Evolutionary conservation across 2,113 vertebrate genomes (phyloP).

Genomic region (Pundamilia nyererei): DNA sequence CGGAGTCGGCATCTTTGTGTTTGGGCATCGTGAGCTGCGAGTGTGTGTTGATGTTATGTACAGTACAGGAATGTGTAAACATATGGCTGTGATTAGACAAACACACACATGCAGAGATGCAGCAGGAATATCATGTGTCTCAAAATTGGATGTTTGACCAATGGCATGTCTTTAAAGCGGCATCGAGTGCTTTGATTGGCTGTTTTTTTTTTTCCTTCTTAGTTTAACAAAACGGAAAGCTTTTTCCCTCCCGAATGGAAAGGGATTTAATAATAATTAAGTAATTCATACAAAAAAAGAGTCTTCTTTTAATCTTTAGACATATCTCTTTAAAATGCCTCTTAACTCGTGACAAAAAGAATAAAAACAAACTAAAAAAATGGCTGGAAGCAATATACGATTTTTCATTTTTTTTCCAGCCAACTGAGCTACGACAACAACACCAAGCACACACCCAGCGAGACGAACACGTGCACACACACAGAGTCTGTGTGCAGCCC

Average conservation of each 20-base stretch:
- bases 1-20: slow-evolving; percentile 29
- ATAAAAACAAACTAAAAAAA: not conserved
- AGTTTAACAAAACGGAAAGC: not conserved
- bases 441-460: not conserved
- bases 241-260: not conserved
- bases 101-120: slow-evolving; percentile 24
- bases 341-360: not conserved
- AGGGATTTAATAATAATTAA: not conserved
- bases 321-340: not conserved
- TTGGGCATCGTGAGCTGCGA: slow-evolving; percentile 46
- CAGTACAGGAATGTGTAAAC: slow-evolving; percentile 58
- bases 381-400: not conserved
- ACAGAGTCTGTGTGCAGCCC: not conserved
- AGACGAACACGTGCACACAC: not conserved
- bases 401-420: not conserved
- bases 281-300: not conserved
- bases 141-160: slow-evolving; percentile 8
- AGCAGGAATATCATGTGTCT: slow-evolving; percentile 40
- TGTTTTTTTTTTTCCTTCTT: not conserved
- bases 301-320: not conserved
- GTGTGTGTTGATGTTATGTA: slow-evolving; percentile 64
- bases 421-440: not conserved
- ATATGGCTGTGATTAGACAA: slow-evolving; percentile 63
- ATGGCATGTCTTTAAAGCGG: not conserved
- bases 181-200: not conserved